Conservation (phyloP, 2,888 invertebrate genomes). For the Beris chalybata region DNA sequence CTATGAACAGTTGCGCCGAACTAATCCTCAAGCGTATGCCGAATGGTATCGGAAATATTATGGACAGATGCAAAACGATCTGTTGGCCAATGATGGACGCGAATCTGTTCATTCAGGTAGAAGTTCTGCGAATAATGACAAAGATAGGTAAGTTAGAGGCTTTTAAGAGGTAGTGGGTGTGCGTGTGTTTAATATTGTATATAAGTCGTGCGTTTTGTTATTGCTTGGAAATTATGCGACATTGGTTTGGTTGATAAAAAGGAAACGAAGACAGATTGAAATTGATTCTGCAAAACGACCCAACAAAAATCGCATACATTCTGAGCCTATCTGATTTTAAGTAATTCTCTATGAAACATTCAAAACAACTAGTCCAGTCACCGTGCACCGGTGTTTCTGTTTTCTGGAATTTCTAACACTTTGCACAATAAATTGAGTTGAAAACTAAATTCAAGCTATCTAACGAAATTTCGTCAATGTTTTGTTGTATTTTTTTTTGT, state of each 20-base stretch:
- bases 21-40: constrained; percentile 78
- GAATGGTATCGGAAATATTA: constrained; percentile 77
- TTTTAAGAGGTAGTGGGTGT: background rate
- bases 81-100: constrained; percentile 62
- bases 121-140: constrained; percentile 73
- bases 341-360: too few relatives aligned
- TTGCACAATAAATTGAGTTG: too few relatives aligned
- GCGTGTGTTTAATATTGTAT: too few relatives aligned
- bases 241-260: background rate
- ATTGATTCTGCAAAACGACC: too few relatives aligned
- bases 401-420: too few relatives aligned
- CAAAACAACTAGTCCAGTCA: too few relatives aligned
- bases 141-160: constrained; percentile 60
- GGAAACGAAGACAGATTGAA: background rate
- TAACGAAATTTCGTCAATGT: too few relatives aligned
- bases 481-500: too few relatives aligned
- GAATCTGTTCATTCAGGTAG: constrained; percentile 82
- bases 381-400: too few relatives aligned
- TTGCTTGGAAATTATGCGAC: background rate
- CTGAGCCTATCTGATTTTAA: too few relatives aligned
- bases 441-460: too few relatives aligned
- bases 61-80: constrained; percentile 48
- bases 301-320: too few relatives aligned
- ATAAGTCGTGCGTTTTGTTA: background rate
- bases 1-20: constrained; percentile 74